A percentile compares a stretch with the other conserved stretches of the same genome.
phyloP scores from a whole-genome alignment of 2,888 invertebrate species.

The Cerceris rybyensis region DNA sequence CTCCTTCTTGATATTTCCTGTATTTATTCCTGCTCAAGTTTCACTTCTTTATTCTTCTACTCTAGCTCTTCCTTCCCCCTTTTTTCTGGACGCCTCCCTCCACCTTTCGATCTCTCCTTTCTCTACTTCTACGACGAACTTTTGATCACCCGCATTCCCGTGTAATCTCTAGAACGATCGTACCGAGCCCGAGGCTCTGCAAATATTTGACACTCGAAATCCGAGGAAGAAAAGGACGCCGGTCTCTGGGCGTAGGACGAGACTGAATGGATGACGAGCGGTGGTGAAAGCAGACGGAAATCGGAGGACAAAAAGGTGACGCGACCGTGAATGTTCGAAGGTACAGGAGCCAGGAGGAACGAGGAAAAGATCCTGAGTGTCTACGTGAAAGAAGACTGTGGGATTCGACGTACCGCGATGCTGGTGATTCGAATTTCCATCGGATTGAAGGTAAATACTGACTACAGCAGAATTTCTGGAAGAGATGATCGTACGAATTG shows the following conservation, averaged over 20 bases:
- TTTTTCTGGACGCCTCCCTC: not conserved
- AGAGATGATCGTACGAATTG: slow-evolving; percentile 27
- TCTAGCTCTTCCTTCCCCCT: not conserved
- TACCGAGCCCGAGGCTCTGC: slow-evolving; percentile 55
- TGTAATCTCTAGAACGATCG: slow-evolving; percentile 65
- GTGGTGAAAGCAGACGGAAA: slow-evolving; percentile 30
- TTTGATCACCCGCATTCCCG: slow-evolving; percentile 80
- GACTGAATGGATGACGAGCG: slow-evolving; percentile 33
- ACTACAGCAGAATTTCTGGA: not conserved
- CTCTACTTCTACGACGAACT: slow-evolving; percentile 67
- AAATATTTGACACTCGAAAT: slow-evolving; percentile 75
- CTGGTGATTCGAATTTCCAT: slow-evolving; percentile 30
- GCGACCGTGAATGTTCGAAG: slow-evolving; percentile 27
- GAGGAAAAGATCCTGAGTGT: not conserved
- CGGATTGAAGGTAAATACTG: slow-evolving; percentile 23
- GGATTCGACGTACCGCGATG: not conserved
- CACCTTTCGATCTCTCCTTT: slow-evolving; percentile 16
- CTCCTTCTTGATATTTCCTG: too few species aligned
- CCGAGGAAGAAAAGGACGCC: slow-evolving; percentile 52
- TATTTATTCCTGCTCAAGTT: too few species aligned
- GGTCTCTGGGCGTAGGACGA: slow-evolving; percentile 24
- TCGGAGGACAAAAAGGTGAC: slow-evolving; percentile 34
- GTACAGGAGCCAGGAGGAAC: not conserved
- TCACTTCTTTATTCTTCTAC: too few species aligned
- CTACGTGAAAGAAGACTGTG: not conserved